A percentile compares a stretch with the other conserved stretches of the same genome.
Conservation (phyloP, 2,797 vertebrate species). For the Manis pentadactyla region DNA sequence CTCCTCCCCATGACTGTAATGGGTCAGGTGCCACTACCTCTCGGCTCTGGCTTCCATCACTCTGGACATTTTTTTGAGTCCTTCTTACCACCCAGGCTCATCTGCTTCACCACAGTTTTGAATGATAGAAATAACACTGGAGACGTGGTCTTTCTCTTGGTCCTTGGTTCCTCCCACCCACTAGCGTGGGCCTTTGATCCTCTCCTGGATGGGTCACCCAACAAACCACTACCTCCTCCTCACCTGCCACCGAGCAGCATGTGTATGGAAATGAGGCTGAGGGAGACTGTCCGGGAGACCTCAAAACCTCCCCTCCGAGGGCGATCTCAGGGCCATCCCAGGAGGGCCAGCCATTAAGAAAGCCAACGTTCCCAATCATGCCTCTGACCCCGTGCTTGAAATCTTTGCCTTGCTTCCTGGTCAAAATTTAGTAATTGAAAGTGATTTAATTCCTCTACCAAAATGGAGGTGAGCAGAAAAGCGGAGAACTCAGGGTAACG, state of each 20-base stretch:
- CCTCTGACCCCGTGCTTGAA: neutral
- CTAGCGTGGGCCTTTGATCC: neutral
- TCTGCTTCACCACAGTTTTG: neutral
- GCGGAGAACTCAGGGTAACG: neutral
- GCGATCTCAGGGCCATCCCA: neutral
- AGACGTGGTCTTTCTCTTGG: neutral
- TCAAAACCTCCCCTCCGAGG: neutral
- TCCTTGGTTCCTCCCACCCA: too few relatives aligned
- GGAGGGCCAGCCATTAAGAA: neutral
- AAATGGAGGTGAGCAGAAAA: neutral
- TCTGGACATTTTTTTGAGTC: neutral
- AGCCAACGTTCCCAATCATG: accelerated
- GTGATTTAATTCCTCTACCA: neutral
- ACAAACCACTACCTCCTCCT: neutral
- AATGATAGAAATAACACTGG: neutral
- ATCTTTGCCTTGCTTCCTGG: neutral
- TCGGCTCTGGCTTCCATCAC: neutral
- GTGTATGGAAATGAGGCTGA: neutral
- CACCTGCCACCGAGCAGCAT: neutral
- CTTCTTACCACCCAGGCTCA: neutral
- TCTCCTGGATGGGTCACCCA: neutral
- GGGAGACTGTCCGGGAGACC: neutral
- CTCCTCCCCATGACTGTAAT: neutral
- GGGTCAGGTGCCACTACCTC: neutral
- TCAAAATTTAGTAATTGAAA: neutral